phyloP scores from a whole-genome alignment of 2,113 vertebrate species.

The Xenopus tropicalis region DNA sequence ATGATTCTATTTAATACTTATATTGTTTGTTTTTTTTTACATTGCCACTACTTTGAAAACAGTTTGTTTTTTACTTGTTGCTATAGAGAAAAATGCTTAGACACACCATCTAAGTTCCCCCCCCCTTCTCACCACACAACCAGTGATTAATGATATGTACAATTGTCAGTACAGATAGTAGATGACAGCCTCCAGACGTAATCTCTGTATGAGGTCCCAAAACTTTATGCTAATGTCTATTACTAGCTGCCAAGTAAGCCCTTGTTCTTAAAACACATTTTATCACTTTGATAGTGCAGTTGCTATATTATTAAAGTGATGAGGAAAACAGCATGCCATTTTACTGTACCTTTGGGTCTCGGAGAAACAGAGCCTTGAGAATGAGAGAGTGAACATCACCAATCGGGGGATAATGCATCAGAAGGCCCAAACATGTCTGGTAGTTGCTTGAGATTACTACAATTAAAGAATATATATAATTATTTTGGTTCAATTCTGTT shows the following conservation, averaged over 20 bases:
- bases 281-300: conserved; percentile 31
- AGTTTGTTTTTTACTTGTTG: conserved; percentile 26
- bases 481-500: not conserved
- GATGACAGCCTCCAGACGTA: conserved; percentile 26
- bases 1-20: too few relatives aligned
- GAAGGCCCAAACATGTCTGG: conserved; percentile 93
- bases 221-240: conserved; percentile 35
- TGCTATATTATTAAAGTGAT: conserved; percentile 38
- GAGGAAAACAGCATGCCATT: conserved; percentile 27
- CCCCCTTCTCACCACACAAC: conserved; percentile 25
- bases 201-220: conserved; percentile 29
- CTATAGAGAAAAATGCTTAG: conserved; percentile 5
- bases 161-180: conserved; percentile 24
- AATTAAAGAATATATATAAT: conserved; percentile 37
- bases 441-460: conserved; percentile 98
- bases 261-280: conserved; percentile 41
- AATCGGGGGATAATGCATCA: conserved; percentile 95
- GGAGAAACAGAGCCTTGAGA: conserved; percentile 91
- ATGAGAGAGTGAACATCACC: conserved; percentile 92
- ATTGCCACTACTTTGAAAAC: not conserved
- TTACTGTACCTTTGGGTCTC: conserved; percentile 91
- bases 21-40: not conserved
- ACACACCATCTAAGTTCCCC: not conserved
- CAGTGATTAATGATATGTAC: conserved; percentile 28
- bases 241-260: conserved; percentile 39